A percentile compares a stretch with the other conserved stretches of the same genome.
phyloP scores from a whole-genome alignment of 2,797 vertebrate species.

The Sternotherus odoratus region DNA sequence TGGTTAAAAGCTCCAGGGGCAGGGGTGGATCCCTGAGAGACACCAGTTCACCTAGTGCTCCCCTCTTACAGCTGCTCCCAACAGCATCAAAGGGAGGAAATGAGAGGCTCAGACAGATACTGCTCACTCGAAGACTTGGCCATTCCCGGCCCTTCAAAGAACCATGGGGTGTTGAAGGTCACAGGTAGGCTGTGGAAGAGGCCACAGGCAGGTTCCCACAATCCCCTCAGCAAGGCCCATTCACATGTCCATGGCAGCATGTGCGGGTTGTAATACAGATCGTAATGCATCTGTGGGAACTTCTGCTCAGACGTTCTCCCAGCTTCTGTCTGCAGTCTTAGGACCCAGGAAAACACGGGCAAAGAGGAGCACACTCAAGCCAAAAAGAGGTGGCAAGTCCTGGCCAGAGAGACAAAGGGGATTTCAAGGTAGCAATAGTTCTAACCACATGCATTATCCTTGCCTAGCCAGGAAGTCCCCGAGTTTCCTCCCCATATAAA shows the following conservation, averaged over 20 bases:
- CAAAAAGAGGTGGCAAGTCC: no score
- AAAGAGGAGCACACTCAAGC: not conserved
- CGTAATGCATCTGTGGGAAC: conserved; percentile 17
- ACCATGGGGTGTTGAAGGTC: not conserved
- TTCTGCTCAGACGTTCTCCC: not conserved
- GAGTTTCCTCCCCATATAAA: not conserved
- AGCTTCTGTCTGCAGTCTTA: not conserved
- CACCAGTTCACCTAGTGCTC: not conserved
- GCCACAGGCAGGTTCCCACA: not conserved
- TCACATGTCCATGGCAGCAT: conserved; percentile 33
- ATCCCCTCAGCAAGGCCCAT: not conserved
- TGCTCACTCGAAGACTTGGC: not conserved
- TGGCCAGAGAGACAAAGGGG: not conserved
- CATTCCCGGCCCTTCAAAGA: not conserved
- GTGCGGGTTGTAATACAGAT: not conserved
- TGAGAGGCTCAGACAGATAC: not conserved
- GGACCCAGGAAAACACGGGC: not conserved
- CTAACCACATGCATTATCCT: not conserved
- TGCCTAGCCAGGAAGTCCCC: not conserved
- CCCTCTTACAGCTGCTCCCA: not conserved
- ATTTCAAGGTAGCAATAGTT: not conserved
- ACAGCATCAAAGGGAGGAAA: not conserved
- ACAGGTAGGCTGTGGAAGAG: not conserved
- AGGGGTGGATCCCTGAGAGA: not conserved
- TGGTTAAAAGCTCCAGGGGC: not conserved